Evolutionary conservation across 2,888 invertebrate species (phyloP).

Genomic region (Omphaloscelis lunosa): DNA sequence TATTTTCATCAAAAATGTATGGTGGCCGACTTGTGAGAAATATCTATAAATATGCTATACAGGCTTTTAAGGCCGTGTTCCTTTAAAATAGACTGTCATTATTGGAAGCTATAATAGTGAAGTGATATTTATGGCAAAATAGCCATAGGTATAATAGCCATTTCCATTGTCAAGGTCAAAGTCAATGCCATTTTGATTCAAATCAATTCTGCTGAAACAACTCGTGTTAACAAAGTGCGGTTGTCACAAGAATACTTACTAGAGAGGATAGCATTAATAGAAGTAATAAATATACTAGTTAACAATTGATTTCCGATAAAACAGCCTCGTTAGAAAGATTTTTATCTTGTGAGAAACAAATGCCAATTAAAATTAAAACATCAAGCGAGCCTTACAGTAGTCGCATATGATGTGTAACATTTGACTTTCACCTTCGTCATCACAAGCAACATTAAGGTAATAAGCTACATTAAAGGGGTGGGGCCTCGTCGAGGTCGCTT

Average conservation of each 20-base stretch:
- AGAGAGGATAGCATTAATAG: not conserved
- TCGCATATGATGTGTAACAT: too few species aligned
- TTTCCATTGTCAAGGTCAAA: not conserved
- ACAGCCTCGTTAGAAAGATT: not conserved
- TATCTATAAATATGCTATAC: not conserved
- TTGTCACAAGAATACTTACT: not conserved
- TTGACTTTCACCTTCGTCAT: too few species aligned
- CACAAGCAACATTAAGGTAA: too few species aligned
- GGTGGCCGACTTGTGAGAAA: too few species aligned
- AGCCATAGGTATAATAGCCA: not conserved
- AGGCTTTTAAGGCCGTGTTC: not conserved
- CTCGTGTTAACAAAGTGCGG: not conserved
- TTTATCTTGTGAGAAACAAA: conserved; percentile 3
- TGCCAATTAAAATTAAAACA: not conserved
- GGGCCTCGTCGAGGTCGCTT: too few species aligned
- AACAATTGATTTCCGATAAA: not conserved
- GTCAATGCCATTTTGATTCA: conserved; percentile 27
- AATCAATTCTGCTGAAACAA: conserved; percentile 5
- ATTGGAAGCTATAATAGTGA: too few species aligned
- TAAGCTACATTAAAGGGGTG: too few species aligned
- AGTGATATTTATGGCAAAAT: not conserved
- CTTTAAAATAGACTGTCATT: not conserved
- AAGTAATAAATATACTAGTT: not conserved
- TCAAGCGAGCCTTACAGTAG: too few species aligned
- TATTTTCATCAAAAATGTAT: too few species aligned